Evolutionary conservation across 2,797 vertebrate genomes (phyloP).

Genomic region (Platyrinchus mystaceus): DNA sequence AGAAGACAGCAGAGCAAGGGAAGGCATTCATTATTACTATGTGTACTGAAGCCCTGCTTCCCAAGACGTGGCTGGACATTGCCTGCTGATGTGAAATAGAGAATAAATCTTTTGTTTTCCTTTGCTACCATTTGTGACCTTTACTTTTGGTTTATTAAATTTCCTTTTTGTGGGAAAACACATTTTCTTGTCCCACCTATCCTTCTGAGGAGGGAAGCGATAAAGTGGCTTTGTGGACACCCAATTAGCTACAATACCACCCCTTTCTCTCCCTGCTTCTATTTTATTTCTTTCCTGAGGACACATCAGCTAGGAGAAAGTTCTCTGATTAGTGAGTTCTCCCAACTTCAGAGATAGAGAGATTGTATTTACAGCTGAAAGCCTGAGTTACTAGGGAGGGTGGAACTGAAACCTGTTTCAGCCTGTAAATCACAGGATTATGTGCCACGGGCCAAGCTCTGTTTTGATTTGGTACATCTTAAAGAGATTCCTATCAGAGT

Average conservation of each 20-base stretch:
- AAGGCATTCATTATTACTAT: neutral
- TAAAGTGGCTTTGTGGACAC: neutral
- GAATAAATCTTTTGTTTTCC: neutral
- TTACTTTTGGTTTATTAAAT: neutral
- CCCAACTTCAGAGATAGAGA: conserved; percentile 2
- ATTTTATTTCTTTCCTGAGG: conserved; percentile 33
- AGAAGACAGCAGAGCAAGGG: neutral
- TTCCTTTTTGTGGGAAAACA: neutral
- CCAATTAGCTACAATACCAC: neutral
- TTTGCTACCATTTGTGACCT: neutral
- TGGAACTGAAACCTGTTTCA: conserved; percentile 49
- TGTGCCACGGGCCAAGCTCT: conserved; percentile 15
- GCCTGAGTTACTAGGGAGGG: conserved; percentile 3
- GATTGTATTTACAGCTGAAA: conserved; percentile 38
- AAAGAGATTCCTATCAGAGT: conserved; percentile 55
- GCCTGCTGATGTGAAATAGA: neutral
- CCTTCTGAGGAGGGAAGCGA: neutral
- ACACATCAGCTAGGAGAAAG: neutral
- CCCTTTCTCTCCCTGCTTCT: neutral
- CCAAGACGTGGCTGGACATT: neutral
- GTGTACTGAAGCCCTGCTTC: neutral
- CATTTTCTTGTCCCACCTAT: neutral
- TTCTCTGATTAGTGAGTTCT: conserved; percentile 16
- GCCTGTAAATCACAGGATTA: conserved; percentile 47
- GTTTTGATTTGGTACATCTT: conserved; percentile 44